Base-by-base conservation (phyloP, 2,888 invertebrate genomes). In the Philereme vetulata region DNA sequence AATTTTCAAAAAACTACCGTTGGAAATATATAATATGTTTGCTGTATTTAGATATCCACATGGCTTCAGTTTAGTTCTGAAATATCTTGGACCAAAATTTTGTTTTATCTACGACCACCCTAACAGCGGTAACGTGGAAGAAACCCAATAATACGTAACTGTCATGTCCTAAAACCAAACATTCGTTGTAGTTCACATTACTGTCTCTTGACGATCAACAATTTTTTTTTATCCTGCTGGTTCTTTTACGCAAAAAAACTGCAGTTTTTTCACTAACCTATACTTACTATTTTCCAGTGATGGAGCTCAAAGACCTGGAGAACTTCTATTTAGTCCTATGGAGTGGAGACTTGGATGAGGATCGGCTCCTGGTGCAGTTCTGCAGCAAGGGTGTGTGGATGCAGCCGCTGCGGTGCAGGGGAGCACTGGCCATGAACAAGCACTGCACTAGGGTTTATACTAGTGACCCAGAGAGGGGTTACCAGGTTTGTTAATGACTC, bases 331-430 rank as follows among this genome's bases (percentile, higher is more conserved):
- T 96, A 3, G 91, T 96, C 9, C 96, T 96, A 83, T 97, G 97
- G 97, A 95, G 95, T 47, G 97, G 97, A 2, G 95, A 94, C 68
- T 93, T 97, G 51, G 97, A 97, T 55, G 95, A 97, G 51, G 94
- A 95, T 35, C 88, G 94, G 6, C 93, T 98, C 83, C 85, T 95
- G 40, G 81, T 97, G 56, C 93, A 95, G 68, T 95, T 94, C 64
- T 91, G 93, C 54, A 93, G 93, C 49, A 88, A 88, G 4, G 93
- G 93, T 3, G 79, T 76, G 7, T 90, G 93, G 79, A 82, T 94
- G 71, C 86, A 93, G 57, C 93, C 94, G 0, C 82, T 95, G 4
- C 76, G 93, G 40, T 95, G 94, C 73, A 93, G 95, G 67, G 94
- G 95, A 67, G 96, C 95, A 0, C 90, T 97, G 78, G 94, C 94